These are phyloP conservation scores for Drymonia ruficornis DNA, from an alignment of 2,888 invertebrate genomes.

Conservation along the genomic window DNA sequence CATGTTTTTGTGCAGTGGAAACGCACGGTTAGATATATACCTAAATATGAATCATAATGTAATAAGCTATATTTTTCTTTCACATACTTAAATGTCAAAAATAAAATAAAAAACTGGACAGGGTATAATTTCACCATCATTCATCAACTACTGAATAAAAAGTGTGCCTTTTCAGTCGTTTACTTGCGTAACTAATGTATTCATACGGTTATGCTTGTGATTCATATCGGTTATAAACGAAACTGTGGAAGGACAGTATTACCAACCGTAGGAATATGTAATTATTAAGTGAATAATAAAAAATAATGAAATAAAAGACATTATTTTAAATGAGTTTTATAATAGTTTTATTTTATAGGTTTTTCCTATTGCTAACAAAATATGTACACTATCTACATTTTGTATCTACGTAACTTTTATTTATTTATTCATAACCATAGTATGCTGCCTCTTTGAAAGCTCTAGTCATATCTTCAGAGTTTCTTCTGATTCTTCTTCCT, in stretches of 20 bases:
- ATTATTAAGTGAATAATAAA: slow-evolving; percentile 57
- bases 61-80: no score
- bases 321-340: slow-evolving; percentile 73
- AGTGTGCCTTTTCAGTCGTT: slow-evolving; percentile 47
- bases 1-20: no score
- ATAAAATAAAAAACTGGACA: no score
- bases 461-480: slow-evolving; percentile 90
- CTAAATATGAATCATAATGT: no score
- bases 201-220: slow-evolving; percentile 36
- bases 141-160: slow-evolving; percentile 17
- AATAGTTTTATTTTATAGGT: slow-evolving; percentile 59
- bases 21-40: no score
- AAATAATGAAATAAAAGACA: slow-evolving; percentile 82
- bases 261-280: slow-evolving; percentile 61
- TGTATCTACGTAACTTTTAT: no score
- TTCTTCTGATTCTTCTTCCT: slow-evolving; percentile 90
- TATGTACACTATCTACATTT: slow-evolving; percentile 34
- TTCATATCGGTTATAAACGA: slow-evolving; percentile 36
- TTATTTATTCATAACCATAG: slow-evolving; percentile 92
- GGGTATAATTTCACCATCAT: not conserved
- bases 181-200: slow-evolving; percentile 28
- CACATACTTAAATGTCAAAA: no score
- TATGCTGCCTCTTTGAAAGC: slow-evolving; percentile 91
- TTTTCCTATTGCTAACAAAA: slow-evolving; percentile 27
- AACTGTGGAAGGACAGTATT: slow-evolving; percentile 63